Evolutionary conservation across 2,113 vertebrate species (phyloP), one percentile per base, ranked within the genome.

Genomic region (Caranx ignobilis): DNA sequence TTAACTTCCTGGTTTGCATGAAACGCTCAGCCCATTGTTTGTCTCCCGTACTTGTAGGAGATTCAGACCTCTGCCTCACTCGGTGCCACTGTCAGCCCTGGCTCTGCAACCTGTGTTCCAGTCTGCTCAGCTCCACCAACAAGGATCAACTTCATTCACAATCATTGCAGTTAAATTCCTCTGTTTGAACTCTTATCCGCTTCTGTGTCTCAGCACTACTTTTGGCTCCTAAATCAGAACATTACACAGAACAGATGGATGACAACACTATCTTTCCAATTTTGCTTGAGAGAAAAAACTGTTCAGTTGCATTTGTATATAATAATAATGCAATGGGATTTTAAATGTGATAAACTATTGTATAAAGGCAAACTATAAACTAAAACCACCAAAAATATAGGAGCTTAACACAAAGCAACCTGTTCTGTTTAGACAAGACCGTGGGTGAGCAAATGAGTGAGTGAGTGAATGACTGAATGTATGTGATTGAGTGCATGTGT

Each of bases 401-500:
- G 21, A 72, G 61, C 45, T 11, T 13, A 31, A 10, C 34, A 57
- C 7, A 6, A 47, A 55, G 55, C 47, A 31, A 11, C 6, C 16
- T 31, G 31, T n/a, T 59, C 50, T 26, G 55, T 50, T 50, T 50
- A 41, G 8, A 41, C 39, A 41, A 41, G 39, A 41, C 48, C n/a
- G 6, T 50, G 48, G 19, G 5, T 50, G 48, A 41, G 39, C 6
- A 10, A 19, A 8, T 56, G n/a, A 26, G 15, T 60, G 59, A 32
- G 31, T 13, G 50, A 37, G n/a, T 26, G 62, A 65, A 12, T 39
- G 35, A 39, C 63, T 37, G 18, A 41, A 8, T 31, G 65, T 48
- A 45, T 31, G 62, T 31, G 41, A 54, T 62, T n/a, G 56, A 21
- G 2, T 45, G 56, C 59, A 41, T 37, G 77, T 39, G 66, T 26